Evolutionary conservation across 2,888 invertebrate genomes (phyloP).

Genomic region (Ichneumoninae sp.): DNA sequence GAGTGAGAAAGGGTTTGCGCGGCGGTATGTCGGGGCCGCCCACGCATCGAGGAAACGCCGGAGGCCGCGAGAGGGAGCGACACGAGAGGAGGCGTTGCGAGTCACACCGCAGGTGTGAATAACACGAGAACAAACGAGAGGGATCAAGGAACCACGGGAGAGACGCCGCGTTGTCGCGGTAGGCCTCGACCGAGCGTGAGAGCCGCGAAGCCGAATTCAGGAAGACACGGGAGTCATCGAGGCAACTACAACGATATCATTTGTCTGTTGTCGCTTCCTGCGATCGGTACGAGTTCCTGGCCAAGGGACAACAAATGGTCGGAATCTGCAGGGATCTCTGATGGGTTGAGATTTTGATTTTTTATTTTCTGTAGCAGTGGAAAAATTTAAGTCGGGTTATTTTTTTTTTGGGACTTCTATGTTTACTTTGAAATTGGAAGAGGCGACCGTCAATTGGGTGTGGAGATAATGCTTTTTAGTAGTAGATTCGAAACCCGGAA

Average conservation of each 20-base stretch:
- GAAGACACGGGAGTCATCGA: neutral
- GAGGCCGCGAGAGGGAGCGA: slow-evolving; percentile 35
- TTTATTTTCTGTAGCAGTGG: neutral
- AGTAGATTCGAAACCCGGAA: too few species aligned
- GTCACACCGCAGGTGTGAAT: slow-evolving; percentile 55
- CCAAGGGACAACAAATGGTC: neutral
- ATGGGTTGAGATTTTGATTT: neutral
- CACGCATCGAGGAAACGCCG: slow-evolving; percentile 65
- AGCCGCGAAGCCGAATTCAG: slow-evolving; percentile 20
- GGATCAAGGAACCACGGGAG: slow-evolving; percentile 27
- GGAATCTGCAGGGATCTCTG: neutral
- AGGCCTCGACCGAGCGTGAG: slow-evolving; percentile 30
- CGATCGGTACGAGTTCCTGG: neutral
- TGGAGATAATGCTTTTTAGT: too few species aligned
- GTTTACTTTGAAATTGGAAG: neutral
- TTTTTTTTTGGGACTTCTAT: neutral
- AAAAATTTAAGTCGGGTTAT: neutral
- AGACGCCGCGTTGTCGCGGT: slow-evolving; percentile 9
- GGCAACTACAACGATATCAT: neutral
- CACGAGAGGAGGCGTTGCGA: slow-evolving; percentile 52
- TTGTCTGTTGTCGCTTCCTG: neutral
- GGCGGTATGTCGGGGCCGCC: slow-evolving; percentile 59
- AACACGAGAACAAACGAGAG: slow-evolving; percentile 45
- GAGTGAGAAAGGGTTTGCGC: slow-evolving; percentile 54
- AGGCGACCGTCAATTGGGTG: too few species aligned